These are phyloP conservation scores for Desmodus rotundus DNA, from an alignment of 2,113 vertebrate species.

Conservation along the genomic window DNA sequence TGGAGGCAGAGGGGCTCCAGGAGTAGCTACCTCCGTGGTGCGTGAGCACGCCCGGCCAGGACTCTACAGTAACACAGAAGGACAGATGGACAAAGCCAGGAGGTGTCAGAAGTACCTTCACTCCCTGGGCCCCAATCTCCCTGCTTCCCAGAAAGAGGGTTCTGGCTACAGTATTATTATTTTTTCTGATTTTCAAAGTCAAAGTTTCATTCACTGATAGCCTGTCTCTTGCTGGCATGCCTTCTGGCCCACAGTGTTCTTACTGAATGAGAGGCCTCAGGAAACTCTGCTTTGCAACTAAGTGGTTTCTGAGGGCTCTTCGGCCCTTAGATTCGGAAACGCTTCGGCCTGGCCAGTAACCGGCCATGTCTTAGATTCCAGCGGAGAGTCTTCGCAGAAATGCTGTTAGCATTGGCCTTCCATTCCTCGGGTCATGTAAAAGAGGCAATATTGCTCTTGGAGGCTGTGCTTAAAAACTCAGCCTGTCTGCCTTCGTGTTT, in stretches of 20 bases:
- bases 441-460: neutral
- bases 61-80: neutral
- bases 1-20: neutral
- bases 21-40: accelerated
- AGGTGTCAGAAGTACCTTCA: neutral
- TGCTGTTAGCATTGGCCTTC: neutral
- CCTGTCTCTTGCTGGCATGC: neutral
- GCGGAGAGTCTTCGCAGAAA: neutral
- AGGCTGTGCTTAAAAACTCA: neutral
- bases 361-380: neutral
- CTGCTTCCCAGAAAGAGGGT: neutral
- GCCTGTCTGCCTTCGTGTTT: neutral
- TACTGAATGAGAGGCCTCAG: neutral
- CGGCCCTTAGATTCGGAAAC: neutral
- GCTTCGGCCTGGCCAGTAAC: neutral
- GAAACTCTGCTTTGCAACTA: neutral
- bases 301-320: neutral
- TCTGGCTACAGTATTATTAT: neutral
- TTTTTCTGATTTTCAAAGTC: neutral
- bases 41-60: neutral
- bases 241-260: neutral
- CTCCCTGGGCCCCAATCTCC: neutral
- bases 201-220: too few relatives aligned
- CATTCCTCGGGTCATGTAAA: neutral
- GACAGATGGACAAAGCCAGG: neutral